A percentile compares a stretch with the other conserved stretches of the same genome.
Evolutionary conservation across 2,797 vertebrate species (phyloP).

Genomic region (Acipenser ruthenus): DNA sequence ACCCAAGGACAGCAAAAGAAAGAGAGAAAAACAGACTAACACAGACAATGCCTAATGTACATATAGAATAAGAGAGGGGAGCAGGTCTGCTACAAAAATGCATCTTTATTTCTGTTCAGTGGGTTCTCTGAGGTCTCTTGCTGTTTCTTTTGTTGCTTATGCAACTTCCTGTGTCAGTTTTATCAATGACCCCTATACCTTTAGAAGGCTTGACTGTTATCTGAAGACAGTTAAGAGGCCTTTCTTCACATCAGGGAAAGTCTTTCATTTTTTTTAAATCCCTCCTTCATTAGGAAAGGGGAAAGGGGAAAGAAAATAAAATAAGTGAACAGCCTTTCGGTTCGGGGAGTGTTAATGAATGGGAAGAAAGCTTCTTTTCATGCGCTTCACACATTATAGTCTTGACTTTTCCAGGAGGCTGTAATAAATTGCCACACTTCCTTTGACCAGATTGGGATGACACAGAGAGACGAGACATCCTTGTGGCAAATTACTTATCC

Average conservation of each 20-base stretch:
- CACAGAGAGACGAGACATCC: slow-evolving; percentile 65
- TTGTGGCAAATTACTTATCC: slow-evolving; percentile 58
- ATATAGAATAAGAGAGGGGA: slow-evolving; percentile 18
- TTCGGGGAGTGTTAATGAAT: slow-evolving; percentile 67
- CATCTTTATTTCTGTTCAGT: slow-evolving; percentile 39
- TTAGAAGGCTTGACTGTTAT: slow-evolving; percentile 54
- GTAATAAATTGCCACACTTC: slow-evolving; percentile 69
- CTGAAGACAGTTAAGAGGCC: slow-evolving; percentile 64
- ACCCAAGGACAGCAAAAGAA: slow-evolving; percentile 51
- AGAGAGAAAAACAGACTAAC: background rate
- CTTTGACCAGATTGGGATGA: slow-evolving; percentile 56
- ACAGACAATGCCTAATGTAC: slow-evolving; percentile 13
- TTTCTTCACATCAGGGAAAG: slow-evolving; percentile 56
- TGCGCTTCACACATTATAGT: slow-evolving; percentile 85
- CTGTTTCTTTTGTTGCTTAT: slow-evolving; percentile 63
- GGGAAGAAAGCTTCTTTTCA: slow-evolving; percentile 65
- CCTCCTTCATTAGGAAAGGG: slow-evolving; percentile 58
- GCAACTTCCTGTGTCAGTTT: slow-evolving; percentile 54
- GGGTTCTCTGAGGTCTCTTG: slow-evolving; percentile 51
- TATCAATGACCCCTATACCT: slow-evolving; percentile 66
- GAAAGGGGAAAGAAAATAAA: slow-evolving; percentile 35
- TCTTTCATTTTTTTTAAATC: slow-evolving; percentile 63
- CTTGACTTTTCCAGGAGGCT: slow-evolving; percentile 84
- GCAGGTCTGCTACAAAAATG: background rate
- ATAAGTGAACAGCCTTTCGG: slow-evolving; percentile 61